Conservation (phyloP, 2,888 invertebrate species). For the Strigamia maritima region DNA sequence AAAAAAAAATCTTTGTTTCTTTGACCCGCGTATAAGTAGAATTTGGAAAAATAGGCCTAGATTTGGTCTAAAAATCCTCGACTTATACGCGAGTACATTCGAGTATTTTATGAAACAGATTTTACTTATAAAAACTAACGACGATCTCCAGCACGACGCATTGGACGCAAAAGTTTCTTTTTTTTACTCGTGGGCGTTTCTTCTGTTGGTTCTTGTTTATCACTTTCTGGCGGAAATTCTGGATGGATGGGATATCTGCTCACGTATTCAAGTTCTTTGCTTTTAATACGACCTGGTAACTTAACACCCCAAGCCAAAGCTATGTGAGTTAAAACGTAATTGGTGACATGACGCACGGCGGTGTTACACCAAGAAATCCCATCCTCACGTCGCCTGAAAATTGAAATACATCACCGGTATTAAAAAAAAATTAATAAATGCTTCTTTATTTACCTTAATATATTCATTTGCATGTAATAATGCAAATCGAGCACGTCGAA, state of each 20-base stretch:
- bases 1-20: too few relatives aligned
- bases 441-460: conserved; percentile 46
- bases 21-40: too few relatives aligned
- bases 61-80: too few relatives aligned
- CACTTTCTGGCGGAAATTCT: background rate
- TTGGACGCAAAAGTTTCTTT: background rate
- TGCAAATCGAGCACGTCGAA: conserved; percentile 57
- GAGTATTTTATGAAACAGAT: too few relatives aligned
- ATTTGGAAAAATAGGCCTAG: too few relatives aligned
- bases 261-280: background rate
- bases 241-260: background rate
- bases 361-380: conserved; percentile 57
- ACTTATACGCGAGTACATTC: too few relatives aligned
- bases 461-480: conserved; percentile 54
- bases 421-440: background rate
- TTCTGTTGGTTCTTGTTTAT: background rate
- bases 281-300: conserved; percentile 34
- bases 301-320: conserved; percentile 62
- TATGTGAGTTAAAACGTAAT: conserved; percentile 56
- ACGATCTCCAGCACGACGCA: background rate
- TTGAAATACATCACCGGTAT: too few relatives aligned
- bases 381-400: conserved; percentile 51
- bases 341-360: conserved; percentile 55
- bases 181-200: background rate
- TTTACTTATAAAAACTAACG: background rate